Evolutionary conservation across 2,888 invertebrate species (phyloP), one percentile per base, ranked within the genome.

Genomic region (Troides aeacus): DNA sequence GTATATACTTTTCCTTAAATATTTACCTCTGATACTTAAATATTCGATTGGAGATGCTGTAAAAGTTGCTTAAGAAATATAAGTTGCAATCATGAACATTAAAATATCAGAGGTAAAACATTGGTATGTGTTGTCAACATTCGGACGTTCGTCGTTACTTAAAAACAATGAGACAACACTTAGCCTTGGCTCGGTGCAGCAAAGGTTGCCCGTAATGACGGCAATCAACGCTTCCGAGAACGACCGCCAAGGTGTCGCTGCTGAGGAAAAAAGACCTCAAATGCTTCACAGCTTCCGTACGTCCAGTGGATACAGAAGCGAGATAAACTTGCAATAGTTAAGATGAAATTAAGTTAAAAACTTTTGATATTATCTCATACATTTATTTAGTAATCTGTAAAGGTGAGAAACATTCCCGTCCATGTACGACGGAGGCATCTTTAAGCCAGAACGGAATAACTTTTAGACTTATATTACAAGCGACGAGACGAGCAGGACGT

Each of bases 201-300:
- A 60, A n/a, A 46, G 50, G 58, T 46, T 36, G 46, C 24, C 2
- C 58, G 57, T 69, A 69, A 69, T 65, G 65, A 62, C 65, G 18
- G 65, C 69, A 69, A 69, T 69, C 69, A 69, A 65, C n/a, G 39
- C 62, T 69, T 69, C 69, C 65, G 62, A 69, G 69, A 69, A 69
- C 10, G 46, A 21, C 30, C 62, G 58, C 56, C 58, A 57, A 65
- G 69, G 65, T 65, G 61, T 58, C 42, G 61, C 56, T 17, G 30
- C 30, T n/a, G 57, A 10, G 53, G 69, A 62, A 66, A 66, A 69
- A 65, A 61, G 42, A 21, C n/a, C 7, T 30, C 69, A n/a, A 58
- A 30, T 42, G 57, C 58, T 15, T 8, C 23, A 10, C 42, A 23
- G 64, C 62, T 59, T 63, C 67, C 56, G 39, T 58, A 56, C 36